Evolutionary conservation across 2,888 invertebrate species (phyloP).

Genomic region (Phasia obesa): DNA sequence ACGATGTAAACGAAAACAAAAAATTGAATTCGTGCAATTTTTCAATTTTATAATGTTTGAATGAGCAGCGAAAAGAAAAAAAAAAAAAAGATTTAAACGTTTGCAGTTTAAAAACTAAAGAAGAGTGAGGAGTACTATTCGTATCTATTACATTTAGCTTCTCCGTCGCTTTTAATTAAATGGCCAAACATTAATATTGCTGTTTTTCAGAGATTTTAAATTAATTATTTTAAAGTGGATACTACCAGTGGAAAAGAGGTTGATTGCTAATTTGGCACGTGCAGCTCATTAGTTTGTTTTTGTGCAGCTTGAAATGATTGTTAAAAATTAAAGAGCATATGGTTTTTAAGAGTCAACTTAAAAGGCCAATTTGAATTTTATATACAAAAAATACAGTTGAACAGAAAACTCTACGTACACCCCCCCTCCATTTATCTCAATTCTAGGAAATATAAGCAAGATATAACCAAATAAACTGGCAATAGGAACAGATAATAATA

Average conservation of each 20-base stretch:
- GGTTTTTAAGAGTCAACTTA: not conserved
- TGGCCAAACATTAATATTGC: conserved; percentile 28
- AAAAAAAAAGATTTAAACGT: conserved; percentile 1
- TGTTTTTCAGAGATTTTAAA: conserved; percentile 31
- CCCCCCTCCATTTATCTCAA: too few relatives aligned
- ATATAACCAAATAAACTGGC: too few relatives aligned
- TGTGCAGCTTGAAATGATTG: conserved; percentile 15
- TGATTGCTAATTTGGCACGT: conserved; percentile 50
- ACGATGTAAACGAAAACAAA: not conserved
- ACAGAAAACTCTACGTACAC: too few relatives aligned
- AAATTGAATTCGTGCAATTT: conserved; percentile 27
- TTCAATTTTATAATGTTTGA: conserved; percentile 34
- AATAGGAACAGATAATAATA: too few relatives aligned
- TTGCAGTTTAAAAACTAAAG: not conserved
- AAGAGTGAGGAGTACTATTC: too few relatives aligned
- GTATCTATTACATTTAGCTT: conserved; percentile 36
- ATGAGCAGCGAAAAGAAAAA: conserved; percentile 3
- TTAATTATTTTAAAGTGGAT: conserved; percentile 20
- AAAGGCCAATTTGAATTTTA: conserved; percentile 21
- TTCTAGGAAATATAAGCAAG: too few relatives aligned
- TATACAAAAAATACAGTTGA: too few relatives aligned
- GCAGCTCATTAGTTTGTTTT: conserved; percentile 20
- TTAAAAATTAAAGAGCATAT: not conserved
- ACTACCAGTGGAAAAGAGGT: not conserved
- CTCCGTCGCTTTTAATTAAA: conserved; percentile 23